A percentile compares a stretch with the other conserved stretches of the same genome.
Evolutionary conservation across 2,797 vertebrate genomes (phyloP).

Genomic region (Melanotaenia maccullochi): DNA sequence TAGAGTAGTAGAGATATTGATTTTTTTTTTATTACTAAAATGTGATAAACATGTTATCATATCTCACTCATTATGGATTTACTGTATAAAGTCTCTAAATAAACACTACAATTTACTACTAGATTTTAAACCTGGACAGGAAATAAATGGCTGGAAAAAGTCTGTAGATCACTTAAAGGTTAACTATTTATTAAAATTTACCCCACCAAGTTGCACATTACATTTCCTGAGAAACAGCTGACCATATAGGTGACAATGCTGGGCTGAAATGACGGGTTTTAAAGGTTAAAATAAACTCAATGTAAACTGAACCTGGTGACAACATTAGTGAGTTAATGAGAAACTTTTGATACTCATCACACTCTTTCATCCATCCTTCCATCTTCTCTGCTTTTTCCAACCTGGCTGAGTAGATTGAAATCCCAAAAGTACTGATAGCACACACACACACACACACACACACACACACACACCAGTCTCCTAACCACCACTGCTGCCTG

Average conservation of each 20-base stretch:
- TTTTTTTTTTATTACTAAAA: no score
- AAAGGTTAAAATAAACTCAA: neutral
- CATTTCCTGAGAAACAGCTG: no score
- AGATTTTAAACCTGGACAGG: neutral
- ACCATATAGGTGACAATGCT: no score
- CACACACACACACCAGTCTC: conserved; percentile 21
- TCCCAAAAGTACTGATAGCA: conserved; percentile 4
- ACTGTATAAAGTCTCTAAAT: neutral
- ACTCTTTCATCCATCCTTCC: conserved; percentile 42
- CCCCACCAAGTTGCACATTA: neutral
- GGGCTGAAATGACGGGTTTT: neutral
- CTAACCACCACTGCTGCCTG: conserved; percentile 84
- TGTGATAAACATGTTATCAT: no score
- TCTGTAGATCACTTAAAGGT: neutral
- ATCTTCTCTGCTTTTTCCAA: conserved; percentile 35
- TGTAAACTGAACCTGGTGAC: accelerated
- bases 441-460: conserved; percentile 11
- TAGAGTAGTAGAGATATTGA: no score
- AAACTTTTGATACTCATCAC: conserved; percentile 54
- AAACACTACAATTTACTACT: neutral
- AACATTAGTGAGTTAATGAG: conserved; percentile 17
- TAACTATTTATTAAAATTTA: neutral
- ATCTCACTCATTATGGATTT: no score
- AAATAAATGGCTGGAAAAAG: neutral
- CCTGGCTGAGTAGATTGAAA: conserved; percentile 10